These are phyloP conservation scores for Asteroscopus sphinx DNA, from an alignment of 2,888 invertebrate species.

Conservation along the genomic window DNA sequence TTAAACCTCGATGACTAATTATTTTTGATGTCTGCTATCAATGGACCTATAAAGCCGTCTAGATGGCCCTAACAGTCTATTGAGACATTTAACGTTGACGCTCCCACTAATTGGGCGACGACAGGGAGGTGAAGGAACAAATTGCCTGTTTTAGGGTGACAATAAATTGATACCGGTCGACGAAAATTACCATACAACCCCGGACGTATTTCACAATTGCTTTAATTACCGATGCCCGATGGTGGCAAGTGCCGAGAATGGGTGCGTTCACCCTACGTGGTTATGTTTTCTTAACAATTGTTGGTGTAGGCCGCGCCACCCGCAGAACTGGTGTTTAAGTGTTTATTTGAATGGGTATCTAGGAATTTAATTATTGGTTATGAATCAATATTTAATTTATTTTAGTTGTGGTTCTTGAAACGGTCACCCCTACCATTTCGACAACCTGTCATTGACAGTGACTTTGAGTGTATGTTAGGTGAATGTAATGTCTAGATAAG, in stretches of 20 bases:
- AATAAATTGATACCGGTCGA: constrained; percentile 86
- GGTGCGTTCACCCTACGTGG: constrained; percentile 62
- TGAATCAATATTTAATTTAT: constrained; percentile 25
- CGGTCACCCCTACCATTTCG: not conserved
- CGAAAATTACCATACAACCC: constrained; percentile 83
- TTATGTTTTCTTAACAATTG: constrained; percentile 65
- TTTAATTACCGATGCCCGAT: constrained; percentile 80
- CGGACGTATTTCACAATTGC: constrained; percentile 84
- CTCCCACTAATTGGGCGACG: constrained; percentile 81
- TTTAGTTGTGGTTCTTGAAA: not conserved
- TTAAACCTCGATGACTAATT: constrained; percentile 55
- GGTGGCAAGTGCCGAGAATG: constrained; percentile 73
- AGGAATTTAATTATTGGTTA: constrained; percentile 49
- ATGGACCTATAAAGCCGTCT: constrained; percentile 58
- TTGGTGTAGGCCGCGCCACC: constrained; percentile 38
- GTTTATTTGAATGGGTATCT: constrained; percentile 48
- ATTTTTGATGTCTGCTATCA: constrained; percentile 45
- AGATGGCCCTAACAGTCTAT: constrained; percentile 66
- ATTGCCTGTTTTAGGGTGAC: constrained; percentile 86
- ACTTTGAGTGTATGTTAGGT: no score
- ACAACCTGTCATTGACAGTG: no score
- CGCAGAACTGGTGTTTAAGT: constrained; percentile 53
- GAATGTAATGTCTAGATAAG: not conserved
- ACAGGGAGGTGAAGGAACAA: constrained; percentile 78
- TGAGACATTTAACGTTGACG: constrained; percentile 79